Evolutionary conservation across 2,797 vertebrate species (phyloP).

Genomic region (Neosilurus mollespiculum): DNA sequence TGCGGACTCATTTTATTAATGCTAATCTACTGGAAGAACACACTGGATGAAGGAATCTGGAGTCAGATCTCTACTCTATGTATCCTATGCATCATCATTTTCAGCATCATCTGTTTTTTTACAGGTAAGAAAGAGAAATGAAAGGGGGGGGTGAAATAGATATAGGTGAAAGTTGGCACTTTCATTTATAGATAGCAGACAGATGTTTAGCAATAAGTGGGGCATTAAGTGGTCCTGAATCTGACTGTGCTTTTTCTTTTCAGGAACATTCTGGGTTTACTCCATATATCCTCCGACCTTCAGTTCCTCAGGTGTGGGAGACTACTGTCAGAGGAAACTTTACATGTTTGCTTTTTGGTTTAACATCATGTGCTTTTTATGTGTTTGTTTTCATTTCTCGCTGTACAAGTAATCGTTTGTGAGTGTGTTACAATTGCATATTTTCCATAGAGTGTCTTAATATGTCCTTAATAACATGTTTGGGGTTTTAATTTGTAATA

Average conservation of each 20-base stretch:
- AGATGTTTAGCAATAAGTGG: neutral
- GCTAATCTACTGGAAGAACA: slow-evolving; percentile 43
- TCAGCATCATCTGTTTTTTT: slow-evolving; percentile 45
- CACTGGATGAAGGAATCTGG: slow-evolving; percentile 23
- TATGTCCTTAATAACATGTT: neutral
- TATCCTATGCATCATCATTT: slow-evolving; percentile 8
- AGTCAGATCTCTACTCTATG: slow-evolving; percentile 16
- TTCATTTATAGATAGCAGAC: no score
- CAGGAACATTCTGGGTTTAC: slow-evolving; percentile 73
- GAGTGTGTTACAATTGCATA: slow-evolving; percentile 7
- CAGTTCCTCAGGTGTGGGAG: neutral
- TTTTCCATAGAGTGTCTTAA: neutral
- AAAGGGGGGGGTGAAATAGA: neutral
- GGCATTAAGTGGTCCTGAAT: neutral
- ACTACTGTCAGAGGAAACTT: slow-evolving; percentile 64
- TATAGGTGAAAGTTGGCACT: neutral
- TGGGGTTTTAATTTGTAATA: neutral
- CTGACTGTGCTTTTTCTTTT: slow-evolving; percentile 21
- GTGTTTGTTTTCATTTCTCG: slow-evolving; percentile 28
- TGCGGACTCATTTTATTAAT: slow-evolving; percentile 37
- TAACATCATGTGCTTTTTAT: slow-evolving; percentile 62
- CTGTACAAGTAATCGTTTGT: slow-evolving; percentile 23
- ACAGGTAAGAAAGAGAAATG: slow-evolving; percentile 36
- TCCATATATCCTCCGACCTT: slow-evolving; percentile 68
- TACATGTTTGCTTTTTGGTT: slow-evolving; percentile 72